These are phyloP conservation scores for Chrysaora quinquecirrha DNA, from an alignment of 30 jellyfish, hydroid and myxozoan genomes.

Conservation along the genomic window DNA sequence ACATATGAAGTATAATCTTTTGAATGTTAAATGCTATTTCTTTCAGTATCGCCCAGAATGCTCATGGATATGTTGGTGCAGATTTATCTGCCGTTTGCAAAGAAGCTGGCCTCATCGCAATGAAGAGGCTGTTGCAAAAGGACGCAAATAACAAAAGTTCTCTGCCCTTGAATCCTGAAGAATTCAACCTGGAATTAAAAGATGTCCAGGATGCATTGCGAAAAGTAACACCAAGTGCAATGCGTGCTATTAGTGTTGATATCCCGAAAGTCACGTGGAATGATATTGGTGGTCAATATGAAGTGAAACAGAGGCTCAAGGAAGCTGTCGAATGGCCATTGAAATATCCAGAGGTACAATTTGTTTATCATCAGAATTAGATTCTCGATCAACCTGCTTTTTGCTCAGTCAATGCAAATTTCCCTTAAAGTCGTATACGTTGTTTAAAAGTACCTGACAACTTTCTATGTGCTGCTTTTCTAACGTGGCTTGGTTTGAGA, in stretches of 20 bases:
- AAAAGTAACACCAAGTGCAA: conserved; percentile 90
- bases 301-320: conserved; percentile 74
- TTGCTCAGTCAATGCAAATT: too few relatives aligned
- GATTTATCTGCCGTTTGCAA: conserved; percentile 89
- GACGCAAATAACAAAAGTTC: neutral
- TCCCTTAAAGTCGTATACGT: too few relatives aligned
- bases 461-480: too few relatives aligned
- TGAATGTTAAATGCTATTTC: too few relatives aligned
- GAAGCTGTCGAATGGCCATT: conserved; percentile 98
- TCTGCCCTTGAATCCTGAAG: neutral
- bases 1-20: too few relatives aligned
- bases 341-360: conserved; percentile 89
- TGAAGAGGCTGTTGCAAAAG: conserved; percentile 20
- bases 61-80: conserved; percentile 98
- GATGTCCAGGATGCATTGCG: conserved; percentile 83
- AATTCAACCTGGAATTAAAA: conserved; percentile 15
- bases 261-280: conserved; percentile 93
- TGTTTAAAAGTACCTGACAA: too few relatives aligned
- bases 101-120: conserved; percentile 70
- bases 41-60: conserved; percentile 57
- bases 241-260: conserved; percentile 84
- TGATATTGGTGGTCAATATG: conserved; percentile 96
- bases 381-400: too few relatives aligned
- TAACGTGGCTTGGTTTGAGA: too few relatives aligned
- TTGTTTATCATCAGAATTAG: too few relatives aligned